Base-by-base conservation (phyloP, 2,888 invertebrate genomes). In the Uropetala carovei region DNA sequence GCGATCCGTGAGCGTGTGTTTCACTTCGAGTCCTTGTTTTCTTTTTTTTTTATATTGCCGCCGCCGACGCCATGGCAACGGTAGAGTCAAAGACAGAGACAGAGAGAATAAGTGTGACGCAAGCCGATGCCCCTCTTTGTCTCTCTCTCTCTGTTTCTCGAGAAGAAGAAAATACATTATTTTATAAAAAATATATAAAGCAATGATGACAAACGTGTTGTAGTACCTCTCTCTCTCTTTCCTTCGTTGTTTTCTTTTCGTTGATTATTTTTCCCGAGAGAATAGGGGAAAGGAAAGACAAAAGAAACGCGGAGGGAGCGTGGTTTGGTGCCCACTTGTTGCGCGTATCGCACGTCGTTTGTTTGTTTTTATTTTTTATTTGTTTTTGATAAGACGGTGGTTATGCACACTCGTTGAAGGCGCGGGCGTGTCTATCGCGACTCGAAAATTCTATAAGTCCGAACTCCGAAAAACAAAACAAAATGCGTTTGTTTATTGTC, bases 41-140 rank as follows among this genome's bases (percentile, higher is more conserved):
- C 0, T n/a, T n/a, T n/a, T n/a, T n/a, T n/a, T n/a, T n/a, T n/a
- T n/a, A n/a, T 75, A 68, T n/a, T n/a, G 5, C 43, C 18, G 27
- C 75, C 75, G 75, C 75, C 75, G 75, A 75, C 75, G 75, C 75
- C 75, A 75, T 75, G 75, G 75, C 27, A 75, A 75, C 75, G 22
- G 75, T 75, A 11, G 75, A 27, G 68, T 22, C n/a, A 68, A 22
- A 68, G 22, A 68, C 22, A 75, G 22, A 27, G 68, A 68, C 18
- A 68, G 22, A 68, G 75, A 75, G 22, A 75, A 75, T 75, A 75
- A 75, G 27, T 22, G 75, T 75, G 75, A 75, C 75, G 75, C 75
- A 75, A 75, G 75, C 75, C 75, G 75, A 22, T 22, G 22, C 22
- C 18, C 27, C 75, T 27, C 68, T 68, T 22, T n/a, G 68, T 68